Percentiles rank a stretch among this genome's conserved stretches.
Conservation (phyloP, 2,888 invertebrate genomes). For the Caradrina clavipalpis region DNA sequence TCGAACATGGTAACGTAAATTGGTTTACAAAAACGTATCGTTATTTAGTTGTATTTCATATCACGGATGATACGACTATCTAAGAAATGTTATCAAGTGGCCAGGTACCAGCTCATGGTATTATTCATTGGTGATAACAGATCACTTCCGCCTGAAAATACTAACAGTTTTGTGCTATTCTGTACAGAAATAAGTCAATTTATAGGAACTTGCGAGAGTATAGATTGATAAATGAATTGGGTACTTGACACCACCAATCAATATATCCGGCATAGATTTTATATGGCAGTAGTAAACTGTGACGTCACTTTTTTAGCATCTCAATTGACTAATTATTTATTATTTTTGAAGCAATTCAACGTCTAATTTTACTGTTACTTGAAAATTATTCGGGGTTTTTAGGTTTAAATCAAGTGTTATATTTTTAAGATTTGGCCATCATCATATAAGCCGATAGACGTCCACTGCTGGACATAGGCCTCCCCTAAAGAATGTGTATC, state of each 20-base stretch:
- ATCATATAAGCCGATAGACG: too few species aligned
- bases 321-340: too few species aligned
- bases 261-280: too few species aligned
- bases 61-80: slow-evolving; percentile 8
- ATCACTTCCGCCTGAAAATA: slow-evolving; percentile 27
- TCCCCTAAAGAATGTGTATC: too few species aligned
- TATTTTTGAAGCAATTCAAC: too few species aligned
- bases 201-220: background rate
- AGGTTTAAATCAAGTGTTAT: too few species aligned
- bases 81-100: slow-evolving; percentile 21
- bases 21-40: background rate
- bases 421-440: too few species aligned
- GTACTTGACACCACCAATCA: background rate
- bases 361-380: too few species aligned
- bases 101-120: background rate
- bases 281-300: too few species aligned
- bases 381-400: too few species aligned
- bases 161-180: background rate
- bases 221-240: background rate
- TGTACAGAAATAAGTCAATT: background rate
- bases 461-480: too few species aligned
- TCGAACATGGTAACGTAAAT: background rate
- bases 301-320: too few species aligned
- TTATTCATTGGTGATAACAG: slow-evolving; percentile 22
- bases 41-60: slow-evolving; percentile 6